Percentiles rank a stretch among this genome's conserved stretches.
phyloP scores from a whole-genome alignment of 2,888 invertebrate genomes.

The Thelaira solivaga region DNA sequence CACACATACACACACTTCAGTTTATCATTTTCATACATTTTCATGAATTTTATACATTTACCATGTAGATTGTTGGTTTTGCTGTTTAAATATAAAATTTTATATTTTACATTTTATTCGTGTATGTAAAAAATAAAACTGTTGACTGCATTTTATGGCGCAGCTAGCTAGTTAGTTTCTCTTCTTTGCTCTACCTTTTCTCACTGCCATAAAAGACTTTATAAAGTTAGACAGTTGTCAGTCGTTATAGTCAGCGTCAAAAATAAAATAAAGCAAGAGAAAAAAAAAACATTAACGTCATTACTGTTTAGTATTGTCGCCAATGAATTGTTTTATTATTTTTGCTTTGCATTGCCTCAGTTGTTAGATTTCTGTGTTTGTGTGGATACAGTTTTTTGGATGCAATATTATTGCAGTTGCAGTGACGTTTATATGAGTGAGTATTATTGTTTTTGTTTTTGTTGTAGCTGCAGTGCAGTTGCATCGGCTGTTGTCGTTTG shows the following conservation, averaged over 20 bases:
- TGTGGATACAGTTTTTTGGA: constrained; percentile 26
- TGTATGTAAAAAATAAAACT: constrained; percentile 34
- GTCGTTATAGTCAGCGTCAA: constrained; percentile 20
- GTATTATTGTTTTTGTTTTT: background rate
- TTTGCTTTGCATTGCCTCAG: constrained; percentile 21
- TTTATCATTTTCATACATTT: background rate
- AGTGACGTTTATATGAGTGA: background rate
- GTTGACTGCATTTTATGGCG: constrained; percentile 44
- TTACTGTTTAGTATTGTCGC: constrained; percentile 57
- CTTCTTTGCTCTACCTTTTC: constrained; percentile 15
- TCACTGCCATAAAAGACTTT: constrained; percentile 24
- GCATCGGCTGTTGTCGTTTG: constrained; percentile 76
- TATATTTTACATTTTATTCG: constrained; percentile 23
- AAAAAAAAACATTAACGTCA: constrained; percentile 8
- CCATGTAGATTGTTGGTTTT: constrained; percentile 25
- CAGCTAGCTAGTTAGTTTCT: constrained; percentile 9
- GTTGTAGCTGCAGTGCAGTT: constrained; percentile 64
- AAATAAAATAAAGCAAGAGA: background rate
- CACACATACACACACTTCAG: background rate
- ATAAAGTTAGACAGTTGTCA: constrained; percentile 27
- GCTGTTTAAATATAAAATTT: constrained; percentile 19
- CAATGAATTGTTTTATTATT: constrained; percentile 22
- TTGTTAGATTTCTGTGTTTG: constrained; percentile 29
- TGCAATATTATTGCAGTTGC: constrained; percentile 35
- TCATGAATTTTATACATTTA: too few relatives aligned